Base-by-base conservation (phyloP, 2,113 vertebrate species). In the Rhinogobius similis region DNA sequence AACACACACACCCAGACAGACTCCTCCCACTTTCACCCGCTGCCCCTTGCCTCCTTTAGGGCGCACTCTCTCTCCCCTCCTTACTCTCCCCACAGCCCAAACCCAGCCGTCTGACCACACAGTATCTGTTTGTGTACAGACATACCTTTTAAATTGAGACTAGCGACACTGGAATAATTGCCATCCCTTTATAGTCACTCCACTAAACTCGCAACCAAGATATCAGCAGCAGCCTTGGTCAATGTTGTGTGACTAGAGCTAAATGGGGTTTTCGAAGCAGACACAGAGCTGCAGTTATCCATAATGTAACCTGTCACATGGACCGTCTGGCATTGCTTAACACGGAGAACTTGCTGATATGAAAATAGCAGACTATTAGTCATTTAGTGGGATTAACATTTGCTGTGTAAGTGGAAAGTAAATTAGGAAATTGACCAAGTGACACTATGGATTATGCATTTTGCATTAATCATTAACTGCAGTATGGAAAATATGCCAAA, bases 1-100 rank as follows among this genome's bases (percentile, higher is more conserved):
- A 88, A 90, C 86, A 86, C 81, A 74, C 81, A 76, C 86, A 87
- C 84, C 87, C 88, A 81, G 76, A 72, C 75, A 70, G 71, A 73
- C 86, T 87, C 86, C 86, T 83, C 88, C 86, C 73, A 83, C 56
- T 82, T 86, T 78, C 78, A 56, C 75, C 81, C 39, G 29, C 59
- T 77, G 58, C 83, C 83, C 77, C 76, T 82, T 62, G 77, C 79
- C 78, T 78, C 77, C 77, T 84, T 77, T 71, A 63, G 65, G 13
- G 24, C 20, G 20, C 64, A 77, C 79, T 65, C 68, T 67, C 68
- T 78, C 50, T 53, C 4, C 62, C 66, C 62, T 21, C 20, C 58
- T 65, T 59, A 76, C 27, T 32, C 73, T 66, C 59, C 80, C 78
- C 76, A 77, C 78, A 81, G 80, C 77, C 72, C 77, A 81, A 55